A percentile compares a stretch with the other conserved stretches of the same genome.
Evolutionary conservation across 1,140 invertebrate genomes (phyloP).

Genomic region (Pogonomyrmex barbatus): DNA sequence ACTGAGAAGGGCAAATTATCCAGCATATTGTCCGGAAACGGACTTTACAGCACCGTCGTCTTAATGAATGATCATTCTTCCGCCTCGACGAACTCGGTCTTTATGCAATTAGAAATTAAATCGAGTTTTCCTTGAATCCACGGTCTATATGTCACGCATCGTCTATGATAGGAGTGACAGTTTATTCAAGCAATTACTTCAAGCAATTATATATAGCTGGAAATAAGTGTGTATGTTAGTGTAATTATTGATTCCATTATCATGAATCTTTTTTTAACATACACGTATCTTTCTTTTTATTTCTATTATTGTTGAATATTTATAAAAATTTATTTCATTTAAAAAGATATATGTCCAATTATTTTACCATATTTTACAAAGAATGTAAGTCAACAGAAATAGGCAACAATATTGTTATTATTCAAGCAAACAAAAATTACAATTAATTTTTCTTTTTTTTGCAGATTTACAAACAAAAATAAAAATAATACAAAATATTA

Average conservation of each 20-base stretch:
- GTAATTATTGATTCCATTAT: not conserved
- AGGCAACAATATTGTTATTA: not conserved
- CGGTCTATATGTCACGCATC: not conserved
- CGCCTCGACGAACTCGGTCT: not conserved
- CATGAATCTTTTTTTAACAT: not conserved
- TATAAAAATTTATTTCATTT: not conserved
- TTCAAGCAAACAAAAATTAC: not conserved
- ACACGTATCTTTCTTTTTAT: not conserved
- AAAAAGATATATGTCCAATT: not conserved
- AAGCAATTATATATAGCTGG: not conserved
- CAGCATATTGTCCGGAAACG: constrained; percentile 38
- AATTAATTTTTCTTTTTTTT: not conserved
- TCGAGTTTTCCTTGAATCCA: constrained; percentile 17
- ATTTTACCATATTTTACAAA: not conserved
- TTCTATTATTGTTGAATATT: constrained; percentile 5
- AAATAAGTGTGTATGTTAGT: not conserved
- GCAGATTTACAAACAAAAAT: not conserved
- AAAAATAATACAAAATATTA: not conserved
- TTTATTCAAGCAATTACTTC: not conserved
- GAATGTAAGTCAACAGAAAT: constrained; percentile 9
- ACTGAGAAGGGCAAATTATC: constrained; percentile 56
- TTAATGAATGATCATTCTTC: constrained; percentile 64
- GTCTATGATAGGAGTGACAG: not conserved
- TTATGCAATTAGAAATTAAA: constrained; percentile 38
- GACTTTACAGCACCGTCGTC: constrained; percentile 57